A percentile compares a stretch with the other conserved stretches of the same genome.
Conservation (phyloP, 2,888 invertebrate genomes). For the Acrobasis suavella region DNA sequence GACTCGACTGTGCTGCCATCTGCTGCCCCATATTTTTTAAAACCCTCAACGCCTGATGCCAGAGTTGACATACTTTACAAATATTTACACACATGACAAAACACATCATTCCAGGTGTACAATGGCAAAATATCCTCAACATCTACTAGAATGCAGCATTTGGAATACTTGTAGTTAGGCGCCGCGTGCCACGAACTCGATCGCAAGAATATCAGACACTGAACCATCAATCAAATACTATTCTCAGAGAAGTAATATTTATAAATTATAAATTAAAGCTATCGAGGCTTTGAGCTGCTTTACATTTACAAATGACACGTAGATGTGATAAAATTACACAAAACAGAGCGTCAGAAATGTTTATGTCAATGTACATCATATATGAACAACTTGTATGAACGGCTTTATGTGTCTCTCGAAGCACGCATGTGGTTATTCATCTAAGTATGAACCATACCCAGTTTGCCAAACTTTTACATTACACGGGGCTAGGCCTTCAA, state of each 20-base stretch:
- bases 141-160: conserved; percentile 16
- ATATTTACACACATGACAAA: background rate
- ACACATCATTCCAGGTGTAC: background rate
- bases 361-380: too few species aligned
- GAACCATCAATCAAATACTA: background rate
- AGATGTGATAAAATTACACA: background rate
- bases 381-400: too few species aligned
- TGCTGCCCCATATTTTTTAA: too few species aligned
- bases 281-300: conserved; percentile 8
- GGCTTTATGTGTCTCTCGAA: too few species aligned
- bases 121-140: conserved; percentile 1
- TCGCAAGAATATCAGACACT: background rate
- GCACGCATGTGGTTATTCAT: too few species aligned
- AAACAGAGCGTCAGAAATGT: background rate
- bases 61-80: too few species aligned
- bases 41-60: too few species aligned
- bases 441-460: too few species aligned
- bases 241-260: background rate
- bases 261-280: conserved; percentile 15
- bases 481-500: too few species aligned
- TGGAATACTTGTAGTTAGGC: conserved; percentile 17
- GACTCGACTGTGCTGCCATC: too few species aligned
- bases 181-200: conserved; percentile 11
- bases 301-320: conserved; percentile 10
- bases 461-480: too few species aligned